Base-by-base conservation (phyloP, 2,113 vertebrate species). In the Polyodon spathula region DNA sequence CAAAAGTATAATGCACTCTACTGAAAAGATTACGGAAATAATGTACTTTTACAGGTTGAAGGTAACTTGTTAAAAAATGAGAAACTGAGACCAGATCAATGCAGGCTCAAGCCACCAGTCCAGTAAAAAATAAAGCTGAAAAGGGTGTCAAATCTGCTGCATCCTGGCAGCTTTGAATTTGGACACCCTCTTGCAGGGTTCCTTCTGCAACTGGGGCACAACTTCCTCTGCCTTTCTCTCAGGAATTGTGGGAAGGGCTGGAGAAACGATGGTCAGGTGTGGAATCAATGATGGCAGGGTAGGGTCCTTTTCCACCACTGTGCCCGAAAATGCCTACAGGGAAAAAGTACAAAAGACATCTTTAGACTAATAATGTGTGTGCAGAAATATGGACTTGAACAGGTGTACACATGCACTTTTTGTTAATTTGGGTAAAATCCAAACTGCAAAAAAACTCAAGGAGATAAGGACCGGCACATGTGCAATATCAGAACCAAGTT, bases 141-240 rank as follows among this genome's bases (percentile, higher is more conserved):
- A 44, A 16, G 4, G 39, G 17, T 6, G 59, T 76, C 81, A 88
- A 41, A 57, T 75, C 58, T 79, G 89, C 9, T 87, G 87, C 83
- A 95, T 73, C 67, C 94, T 83, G 79, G 93, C 83, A 73, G 96
- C 94, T 89, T 91, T 97, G 84, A 99, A 99, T 73, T 96, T 99
- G 0, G 88, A 90, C 71, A 89, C 78, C 61, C 86, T 84, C 71
- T 79, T 89, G 0, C 73, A 40, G 6, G 79, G 70, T 52, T 88
- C 87, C 56, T 87, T 84, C 0, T 87, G 65, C 0, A 67, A 57
- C 8, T 93, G 89, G 0, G 85, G 73, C n/a, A 62, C 53, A 73
- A 88, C 66, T 65, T 98, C 96, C 72, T 93, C 93, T 12, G 84
- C 84, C 64, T 89, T 98, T 63, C 90, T 82, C 78, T 99, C 95